Evolutionary conservation across 2,888 invertebrate genomes (phyloP), one percentile per base, ranked within the genome.

Genomic region (Agapostemon virescens): DNA sequence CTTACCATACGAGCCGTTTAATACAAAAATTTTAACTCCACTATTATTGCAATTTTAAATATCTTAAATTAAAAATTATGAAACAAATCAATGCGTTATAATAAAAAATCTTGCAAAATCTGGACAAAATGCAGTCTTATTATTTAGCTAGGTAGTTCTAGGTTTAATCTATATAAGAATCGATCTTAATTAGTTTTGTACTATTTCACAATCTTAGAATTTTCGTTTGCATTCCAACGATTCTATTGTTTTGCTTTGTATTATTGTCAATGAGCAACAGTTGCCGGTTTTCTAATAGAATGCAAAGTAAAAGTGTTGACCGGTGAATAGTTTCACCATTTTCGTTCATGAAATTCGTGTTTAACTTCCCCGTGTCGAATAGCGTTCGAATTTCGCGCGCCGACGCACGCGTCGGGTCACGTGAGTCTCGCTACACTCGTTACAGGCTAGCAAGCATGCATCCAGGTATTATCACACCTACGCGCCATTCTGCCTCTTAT

Each of bases 391-490:
- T 81, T 68, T 71, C 70, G 76, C 58, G 30, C 9, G 70, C 40
- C 61, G 80, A 69, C 76, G 77, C 68, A 40, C 67, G 40, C 45
- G 45, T 45, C 38, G 52, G 67, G 61, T 36, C 36, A 20, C 42
- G 40, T 64, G 49, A 42, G 20, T 52, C 69, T 74, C 77, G 78
- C 70, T 63, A 73, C 77, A 52, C 79, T 79, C 69, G 81, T 77
- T 84, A 86, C 70, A 79, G 82, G 84, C 85, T 86, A 86, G 82
- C 82, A 86, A 85, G 77, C 80, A 71, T 79, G 76, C 80, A 83
- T 85, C 79, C 77, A 84, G 84, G 78, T 64, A 81, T 76, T 76
- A 79, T 77, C 78, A 82, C 79, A 86, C 63, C 84, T 85, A 78
- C 77, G 79, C 70, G 74, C 70, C 84, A 74, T 83, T 79, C 74